Conservation (phyloP, 2,888 invertebrate species). For the Girardia tigrina region DNA sequence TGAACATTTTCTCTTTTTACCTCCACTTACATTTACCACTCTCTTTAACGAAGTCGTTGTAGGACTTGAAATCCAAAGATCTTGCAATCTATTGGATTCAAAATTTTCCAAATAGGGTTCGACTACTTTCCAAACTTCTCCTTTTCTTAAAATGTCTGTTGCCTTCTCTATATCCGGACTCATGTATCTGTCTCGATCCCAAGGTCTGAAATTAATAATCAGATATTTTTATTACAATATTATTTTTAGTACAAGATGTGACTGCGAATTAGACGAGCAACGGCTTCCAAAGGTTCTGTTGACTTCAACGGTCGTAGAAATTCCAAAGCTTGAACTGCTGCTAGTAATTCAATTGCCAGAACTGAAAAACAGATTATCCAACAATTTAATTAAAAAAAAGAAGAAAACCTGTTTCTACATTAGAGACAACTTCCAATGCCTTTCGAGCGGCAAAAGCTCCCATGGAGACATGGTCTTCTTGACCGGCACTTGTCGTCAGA, state of each 20-base stretch:
- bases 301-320: slow-evolving; percentile 58
- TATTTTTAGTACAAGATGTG: slow-evolving; percentile 42
- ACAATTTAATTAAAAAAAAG: neutral
- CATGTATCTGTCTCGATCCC: slow-evolving; percentile 58
- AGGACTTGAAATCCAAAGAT: neutral
- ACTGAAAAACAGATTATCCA: slow-evolving; percentile 47
- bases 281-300: slow-evolving; percentile 58
- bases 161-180: slow-evolving; percentile 58
- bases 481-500: slow-evolving; percentile 58
- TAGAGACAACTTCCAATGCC: slow-evolving; percentile 54
- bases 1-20: neutral
- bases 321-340: slow-evolving; percentile 60
- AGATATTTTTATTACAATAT: neutral
- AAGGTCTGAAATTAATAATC: slow-evolving; percentile 50
- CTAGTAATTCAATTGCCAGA: slow-evolving; percentile 58
- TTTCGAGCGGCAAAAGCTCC: slow-evolving; percentile 60
- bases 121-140: slow-evolving; percentile 43
- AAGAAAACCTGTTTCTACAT: slow-evolving; percentile 52
- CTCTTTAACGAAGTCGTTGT: neutral
- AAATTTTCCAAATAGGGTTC: slow-evolving; percentile 29
- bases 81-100: neutral
- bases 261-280: slow-evolving; percentile 56
- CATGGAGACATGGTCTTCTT: slow-evolving; percentile 62
- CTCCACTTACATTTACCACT: neutral
- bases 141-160: slow-evolving; percentile 52